A percentile compares a stretch with the other conserved stretches of the same genome.
Conservation (phyloP, 2,797 vertebrate genomes). For the Steatocranus sp. region DNA sequence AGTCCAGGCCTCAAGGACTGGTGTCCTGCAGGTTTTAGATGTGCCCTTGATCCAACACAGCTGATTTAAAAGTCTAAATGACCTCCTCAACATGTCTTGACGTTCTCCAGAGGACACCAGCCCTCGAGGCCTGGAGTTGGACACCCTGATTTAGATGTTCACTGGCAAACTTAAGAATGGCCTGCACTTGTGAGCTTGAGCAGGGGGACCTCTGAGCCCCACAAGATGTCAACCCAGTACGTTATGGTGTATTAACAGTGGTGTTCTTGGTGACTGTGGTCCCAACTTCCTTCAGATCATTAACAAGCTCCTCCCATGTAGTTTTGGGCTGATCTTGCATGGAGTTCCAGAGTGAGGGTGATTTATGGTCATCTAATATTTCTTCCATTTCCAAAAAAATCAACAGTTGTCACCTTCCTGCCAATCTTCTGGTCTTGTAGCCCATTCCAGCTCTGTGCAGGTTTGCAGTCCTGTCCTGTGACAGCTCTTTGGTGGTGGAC, state of each 20-base stretch:
- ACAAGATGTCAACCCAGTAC: not conserved
- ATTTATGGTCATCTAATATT: not conserved
- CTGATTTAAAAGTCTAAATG: not conserved
- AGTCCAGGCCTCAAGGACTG: fast-evolving
- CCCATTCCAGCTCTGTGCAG: not conserved
- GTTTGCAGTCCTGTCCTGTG: not conserved
- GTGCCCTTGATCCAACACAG: not conserved
- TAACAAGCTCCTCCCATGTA: fast-evolving
- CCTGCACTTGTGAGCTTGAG: not conserved
- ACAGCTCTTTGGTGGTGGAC: not conserved
- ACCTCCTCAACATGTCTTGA: not conserved
- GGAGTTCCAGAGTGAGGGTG: not conserved
- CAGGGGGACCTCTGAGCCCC: not conserved
- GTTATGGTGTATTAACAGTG: not conserved
- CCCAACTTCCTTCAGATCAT: not conserved
- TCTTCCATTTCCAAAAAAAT: not conserved
- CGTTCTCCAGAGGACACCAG: not conserved
- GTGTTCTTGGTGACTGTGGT: not conserved
- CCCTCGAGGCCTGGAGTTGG: not conserved
- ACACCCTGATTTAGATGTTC: not conserved
- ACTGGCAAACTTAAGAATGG: not conserved
- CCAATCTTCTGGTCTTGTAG: not conserved
- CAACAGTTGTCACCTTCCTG: not conserved
- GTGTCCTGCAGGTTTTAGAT: not conserved
- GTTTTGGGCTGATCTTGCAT: not conserved